Percentiles rank a stretch among this genome's conserved stretches.
Evolutionary conservation across 2,797 vertebrate genomes (phyloP).

Genomic region (Echiichthys vipera): DNA sequence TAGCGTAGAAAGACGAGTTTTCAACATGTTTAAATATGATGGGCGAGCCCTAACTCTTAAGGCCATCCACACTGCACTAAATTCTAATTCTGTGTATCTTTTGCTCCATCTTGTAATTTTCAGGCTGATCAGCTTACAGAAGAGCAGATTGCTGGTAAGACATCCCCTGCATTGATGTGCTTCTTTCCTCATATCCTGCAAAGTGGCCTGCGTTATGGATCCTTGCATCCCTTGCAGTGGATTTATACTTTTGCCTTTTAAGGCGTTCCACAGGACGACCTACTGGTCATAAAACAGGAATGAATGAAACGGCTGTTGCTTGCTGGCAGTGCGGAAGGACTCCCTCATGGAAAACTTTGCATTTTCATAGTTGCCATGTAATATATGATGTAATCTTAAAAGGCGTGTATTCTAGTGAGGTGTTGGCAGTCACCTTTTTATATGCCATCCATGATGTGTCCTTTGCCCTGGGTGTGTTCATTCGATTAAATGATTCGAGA

Average conservation of each 20-base stretch:
- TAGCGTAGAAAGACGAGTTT: not conserved
- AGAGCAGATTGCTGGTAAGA: conserved; percentile 99
- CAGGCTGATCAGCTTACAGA: conserved; percentile 99
- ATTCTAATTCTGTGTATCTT: not conserved
- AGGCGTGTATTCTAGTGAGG: conserved; percentile 31
- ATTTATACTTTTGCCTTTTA: conserved; percentile 87
- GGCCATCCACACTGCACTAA: no score
- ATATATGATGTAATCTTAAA: conserved; percentile 77
- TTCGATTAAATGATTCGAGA: conserved; percentile 23
- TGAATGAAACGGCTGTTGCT: conserved; percentile 79
- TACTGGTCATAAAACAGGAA: conserved; percentile 74
- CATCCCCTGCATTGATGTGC: conserved; percentile 62
- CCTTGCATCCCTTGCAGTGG: conserved; percentile 69
- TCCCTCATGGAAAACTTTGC: conserved; percentile 73
- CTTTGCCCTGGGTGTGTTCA: conserved; percentile 71
- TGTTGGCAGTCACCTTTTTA: conserved; percentile 28
- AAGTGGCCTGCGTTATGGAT: conserved; percentile 72
- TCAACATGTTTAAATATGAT: not conserved
- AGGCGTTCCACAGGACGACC: conserved; percentile 75
- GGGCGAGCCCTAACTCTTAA: not conserved
- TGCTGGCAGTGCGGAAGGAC: conserved; percentile 56
- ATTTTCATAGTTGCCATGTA: conserved; percentile 68
- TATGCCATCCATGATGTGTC: conserved; percentile 15
- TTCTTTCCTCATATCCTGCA: conserved; percentile 54
- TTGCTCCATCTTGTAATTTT: conserved; percentile 62